Base-by-base conservation (phyloP, 2,113 vertebrate species). In the Brachyistius frenatus region DNA sequence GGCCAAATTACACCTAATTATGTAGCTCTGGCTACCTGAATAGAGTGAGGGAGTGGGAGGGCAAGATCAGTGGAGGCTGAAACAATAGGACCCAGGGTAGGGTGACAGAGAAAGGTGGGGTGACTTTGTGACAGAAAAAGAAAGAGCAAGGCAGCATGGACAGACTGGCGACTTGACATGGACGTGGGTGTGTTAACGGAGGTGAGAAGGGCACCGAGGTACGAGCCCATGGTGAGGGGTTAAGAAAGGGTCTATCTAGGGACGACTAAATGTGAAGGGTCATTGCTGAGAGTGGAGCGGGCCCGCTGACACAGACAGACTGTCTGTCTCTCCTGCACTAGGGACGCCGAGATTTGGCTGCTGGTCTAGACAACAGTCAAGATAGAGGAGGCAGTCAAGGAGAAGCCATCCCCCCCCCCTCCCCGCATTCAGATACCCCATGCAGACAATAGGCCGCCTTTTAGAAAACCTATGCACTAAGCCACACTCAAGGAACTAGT, bases 271-370 rank as follows among this genome's bases (percentile, higher is more conserved):
- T 83, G 82, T 87, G 81, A 90, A 84, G 76, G 89, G 88, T 90
- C 85, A 87, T 44, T 73, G 78, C 88, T 81, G 70, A 79, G 86
- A 53, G 57, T 71, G 78, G 54, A 78, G 72, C 73, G 54, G 67
- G 73, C 77, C 81, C 71, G 75, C 76, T 85, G 81, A 84, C 81
- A 85, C 78, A 93, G 91, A 91, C 93, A 93, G 88, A 88, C 92
- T 78, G 91, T 79, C 91, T 93, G 92, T 86, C 88, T 93, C 91
- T 83, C 7, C 74, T 77, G 69, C 66, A 56, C 83, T 86, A 84
- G 83, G 77, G 81, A 88, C 81, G 37, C 68, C 33, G 69, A 67
- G 77, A 83, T 86, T 80, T 75, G 75, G 77, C 75, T 77, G 78
- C 80, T 15, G 37, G 89, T 86, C 80, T 88, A 83, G 89, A 89